Conservation (phyloP, 2,888 invertebrate genomes). For the Tinea trinotella region DNA sequence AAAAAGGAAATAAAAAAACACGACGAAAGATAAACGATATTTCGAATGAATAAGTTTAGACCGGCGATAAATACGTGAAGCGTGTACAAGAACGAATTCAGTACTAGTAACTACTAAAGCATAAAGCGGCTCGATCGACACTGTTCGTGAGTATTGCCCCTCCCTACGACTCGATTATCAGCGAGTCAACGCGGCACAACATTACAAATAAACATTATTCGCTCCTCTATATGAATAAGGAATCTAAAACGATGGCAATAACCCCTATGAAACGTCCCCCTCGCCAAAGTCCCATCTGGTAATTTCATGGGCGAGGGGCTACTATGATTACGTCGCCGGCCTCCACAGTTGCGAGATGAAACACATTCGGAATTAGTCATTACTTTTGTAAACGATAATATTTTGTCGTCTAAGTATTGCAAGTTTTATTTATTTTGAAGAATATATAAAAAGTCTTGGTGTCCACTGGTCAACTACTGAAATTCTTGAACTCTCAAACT, state of each 20-base stretch:
- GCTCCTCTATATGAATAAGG: slow-evolving; percentile 52
- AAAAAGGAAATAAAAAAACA: too few species aligned
- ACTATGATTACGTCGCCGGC: slow-evolving; percentile 40
- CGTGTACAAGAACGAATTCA: slow-evolving; percentile 40
- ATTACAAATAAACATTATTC: slow-evolving; percentile 68
- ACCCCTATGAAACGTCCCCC: slow-evolving; percentile 63
- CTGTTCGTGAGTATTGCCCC: slow-evolving; percentile 37
- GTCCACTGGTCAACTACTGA: too few species aligned
- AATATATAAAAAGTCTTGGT: too few species aligned
- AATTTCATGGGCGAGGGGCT: slow-evolving; percentile 62
- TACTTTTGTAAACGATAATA: too few species aligned
- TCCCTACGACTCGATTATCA: slow-evolving; percentile 61
- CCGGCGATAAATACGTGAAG: slow-evolving; percentile 26
- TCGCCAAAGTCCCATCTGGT: slow-evolving; percentile 54
- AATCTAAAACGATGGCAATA: slow-evolving; percentile 53
- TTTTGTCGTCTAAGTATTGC: too few species aligned
- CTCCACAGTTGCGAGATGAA: background rate
- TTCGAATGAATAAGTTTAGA: background rate
- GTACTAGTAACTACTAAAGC: slow-evolving; percentile 43
- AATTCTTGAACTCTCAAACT: too few species aligned
- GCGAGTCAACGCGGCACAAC: slow-evolving; percentile 44
- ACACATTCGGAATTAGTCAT: background rate
- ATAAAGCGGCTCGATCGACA: background rate
- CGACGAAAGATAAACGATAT: background rate
- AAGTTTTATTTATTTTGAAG: too few species aligned